Conservation (phyloP, 2,888 invertebrate species). For the Clivina fossor region DNA sequence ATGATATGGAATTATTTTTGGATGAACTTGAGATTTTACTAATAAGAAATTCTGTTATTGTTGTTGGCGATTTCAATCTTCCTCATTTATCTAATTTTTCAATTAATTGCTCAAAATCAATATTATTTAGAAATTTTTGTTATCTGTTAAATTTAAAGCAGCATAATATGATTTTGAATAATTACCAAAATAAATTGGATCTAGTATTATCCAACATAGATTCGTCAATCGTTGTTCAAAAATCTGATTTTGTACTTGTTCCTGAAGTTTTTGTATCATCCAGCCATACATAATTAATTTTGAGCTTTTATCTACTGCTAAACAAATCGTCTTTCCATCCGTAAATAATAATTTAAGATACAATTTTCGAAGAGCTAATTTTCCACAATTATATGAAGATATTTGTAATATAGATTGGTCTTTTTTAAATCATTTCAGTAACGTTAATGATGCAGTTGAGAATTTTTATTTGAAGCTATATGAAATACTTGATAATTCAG, state of each 20-base stretch:
- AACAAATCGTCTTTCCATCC: background rate
- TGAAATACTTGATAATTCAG: background rate
- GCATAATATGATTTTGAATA: background rate
- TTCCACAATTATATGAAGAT: background rate
- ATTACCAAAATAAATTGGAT: background rate
- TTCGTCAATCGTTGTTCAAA: background rate
- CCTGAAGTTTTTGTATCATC: background rate
- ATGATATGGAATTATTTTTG: background rate
- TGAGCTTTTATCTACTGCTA: background rate
- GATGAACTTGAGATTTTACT: background rate
- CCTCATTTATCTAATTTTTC: background rate
- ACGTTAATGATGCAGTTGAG: background rate
- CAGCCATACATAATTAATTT: background rate
- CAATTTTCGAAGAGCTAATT: constrained; percentile 4
- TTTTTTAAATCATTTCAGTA: background rate
- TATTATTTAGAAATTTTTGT: background rate
- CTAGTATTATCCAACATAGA: background rate
- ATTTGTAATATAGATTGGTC: constrained; percentile 3
- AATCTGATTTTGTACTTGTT: constrained; percentile 1
- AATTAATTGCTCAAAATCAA: background rate
- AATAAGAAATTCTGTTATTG: background rate
- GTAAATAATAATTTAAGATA: background rate
- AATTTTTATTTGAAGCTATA: background rate
- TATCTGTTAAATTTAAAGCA: background rate
- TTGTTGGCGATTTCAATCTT: constrained; percentile 3